Evolutionary conservation across 2,888 invertebrate species (phyloP).

Genomic region (Falcaria lacertinaria): DNA sequence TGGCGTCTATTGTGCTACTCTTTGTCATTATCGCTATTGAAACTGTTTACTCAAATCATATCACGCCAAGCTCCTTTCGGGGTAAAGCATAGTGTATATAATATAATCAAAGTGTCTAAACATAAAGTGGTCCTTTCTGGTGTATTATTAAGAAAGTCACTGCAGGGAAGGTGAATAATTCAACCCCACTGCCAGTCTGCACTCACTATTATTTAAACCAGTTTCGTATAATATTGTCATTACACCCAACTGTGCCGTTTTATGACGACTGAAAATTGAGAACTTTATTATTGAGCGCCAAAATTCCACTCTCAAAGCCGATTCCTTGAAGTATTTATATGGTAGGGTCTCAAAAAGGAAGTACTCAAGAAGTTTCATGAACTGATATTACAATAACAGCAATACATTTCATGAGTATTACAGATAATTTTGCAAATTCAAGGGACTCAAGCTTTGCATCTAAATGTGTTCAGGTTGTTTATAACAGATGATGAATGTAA

Average conservation of each 20-base stretch:
- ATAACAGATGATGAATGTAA: too few relatives aligned
- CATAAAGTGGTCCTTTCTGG: slow-evolving; percentile 17
- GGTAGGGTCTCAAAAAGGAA: not conserved
- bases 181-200: slow-evolving; percentile 28
- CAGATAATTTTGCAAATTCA: too few relatives aligned
- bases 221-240: slow-evolving; percentile 43
- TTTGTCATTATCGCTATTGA: too few relatives aligned
- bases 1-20: too few relatives aligned
- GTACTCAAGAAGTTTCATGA: not conserved
- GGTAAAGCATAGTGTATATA: too few relatives aligned
- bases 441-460: too few relatives aligned
- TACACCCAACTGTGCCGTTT: slow-evolving; percentile 9
- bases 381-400: not conserved
- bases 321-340: not conserved
- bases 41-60: too few relatives aligned
- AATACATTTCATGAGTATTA: not conserved
- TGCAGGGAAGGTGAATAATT: slow-evolving; percentile 40
- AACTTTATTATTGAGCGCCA: not conserved
- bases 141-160: slow-evolving; percentile 39
- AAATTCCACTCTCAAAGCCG: not conserved
- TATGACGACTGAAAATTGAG: slow-evolving; percentile 1
- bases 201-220: slow-evolving; percentile 38
- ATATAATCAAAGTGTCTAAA: too few relatives aligned
- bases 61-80: too few relatives aligned
- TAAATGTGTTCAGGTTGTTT: too few relatives aligned